These are phyloP conservation scores for Smittia aterrima DNA, from an alignment of 2,888 invertebrate species.

Conservation along the genomic window DNA sequence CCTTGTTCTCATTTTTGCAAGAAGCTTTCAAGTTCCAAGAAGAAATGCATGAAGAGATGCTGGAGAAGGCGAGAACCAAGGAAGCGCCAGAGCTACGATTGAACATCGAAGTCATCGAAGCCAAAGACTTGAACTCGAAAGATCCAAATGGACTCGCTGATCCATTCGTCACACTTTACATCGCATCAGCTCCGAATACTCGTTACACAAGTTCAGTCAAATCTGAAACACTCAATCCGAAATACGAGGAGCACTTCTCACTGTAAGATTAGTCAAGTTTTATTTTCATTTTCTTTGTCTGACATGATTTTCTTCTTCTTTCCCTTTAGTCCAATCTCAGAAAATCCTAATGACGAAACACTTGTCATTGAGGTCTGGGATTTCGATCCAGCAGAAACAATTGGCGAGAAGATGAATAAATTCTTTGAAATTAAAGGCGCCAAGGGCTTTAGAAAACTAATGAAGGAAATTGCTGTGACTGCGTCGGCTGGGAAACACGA, in stretches of 20 bases:
- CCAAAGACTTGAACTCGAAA: constrained; percentile 78
- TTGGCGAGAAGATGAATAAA: constrained; percentile 83
- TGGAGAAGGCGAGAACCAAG: constrained; percentile 70
- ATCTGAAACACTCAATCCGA: constrained; percentile 81
- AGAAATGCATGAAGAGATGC: constrained; percentile 69
- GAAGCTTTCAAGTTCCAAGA: constrained; percentile 72
- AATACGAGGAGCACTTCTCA: constrained; percentile 97
- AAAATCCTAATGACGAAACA: constrained; percentile 69
- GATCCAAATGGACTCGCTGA: constrained; percentile 93
- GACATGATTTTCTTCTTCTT: constrained; percentile 39
- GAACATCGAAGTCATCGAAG: constrained; percentile 83
- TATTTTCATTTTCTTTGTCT: constrained; percentile 14
- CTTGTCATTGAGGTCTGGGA: constrained; percentile 65
- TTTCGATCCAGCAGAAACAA: constrained; percentile 86
- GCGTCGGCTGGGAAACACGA: constrained; percentile 92
- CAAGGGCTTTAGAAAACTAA: constrained; percentile 75
- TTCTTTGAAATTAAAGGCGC: constrained; percentile 83
- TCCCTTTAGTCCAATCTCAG: constrained; percentile 65
- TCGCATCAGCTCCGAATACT: constrained; percentile 73
- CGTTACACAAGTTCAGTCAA: constrained; percentile 91
- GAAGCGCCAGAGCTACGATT: constrained; percentile 81
- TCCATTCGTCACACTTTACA: constrained; percentile 91
- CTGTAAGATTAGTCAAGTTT: constrained; percentile 64
- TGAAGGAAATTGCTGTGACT: constrained; percentile 89
- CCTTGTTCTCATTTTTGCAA: constrained; percentile 72